Evolutionary conservation across 2,888 invertebrate species (phyloP), one percentile per base, ranked within the genome.

Genomic region (Apamea sordens): DNA sequence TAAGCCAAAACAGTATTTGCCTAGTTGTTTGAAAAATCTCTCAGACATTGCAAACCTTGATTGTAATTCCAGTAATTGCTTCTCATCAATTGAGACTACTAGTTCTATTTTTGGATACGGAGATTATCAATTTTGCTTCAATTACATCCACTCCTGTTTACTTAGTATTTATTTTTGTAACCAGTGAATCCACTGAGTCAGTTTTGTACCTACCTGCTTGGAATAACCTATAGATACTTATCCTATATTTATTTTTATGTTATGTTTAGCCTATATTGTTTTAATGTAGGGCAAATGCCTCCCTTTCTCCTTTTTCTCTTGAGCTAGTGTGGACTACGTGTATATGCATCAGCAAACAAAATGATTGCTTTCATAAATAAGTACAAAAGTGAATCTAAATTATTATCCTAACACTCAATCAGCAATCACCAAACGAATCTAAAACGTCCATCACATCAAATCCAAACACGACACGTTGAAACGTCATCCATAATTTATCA

Each of bases 401-500:
- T 44, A 18, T 32, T 24, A 36, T 36, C 6, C 24, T 21, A 1
- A 59, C 32, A 32, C 24, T 21, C 7, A 24, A n/a, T n/a, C 24
- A 32, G 6, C 10, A 47, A 21, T 28, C 11, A 7, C 13, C 18
- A 50, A 36, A 65, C 1, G 4, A 41, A 71, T 72, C 15, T 15
- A 32, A 10, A n/a, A 44, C 53, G 10, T 10, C 4, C 67, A n/a
- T 32, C 18, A 73, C 59, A 73, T 73, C 61, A 65, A 68, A 69
- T 69, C 53, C 13, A 73, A 73, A 59, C 50, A 59, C 63, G 68
- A 79, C 61, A 70, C 72, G 24, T 59, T n/a, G 18, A 75, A 70
- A 81, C 28, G 15, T 50, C 71, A 71, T 69, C 56, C 74, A 80
- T 72, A 81, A 84, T 81, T 68, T 80, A 77, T 65, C 63, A 73